A percentile compares a stretch with the other conserved stretches of the same genome.
Conservation (phyloP, 2,797 vertebrate species). For the Cirrhinus mrigala region DNA sequence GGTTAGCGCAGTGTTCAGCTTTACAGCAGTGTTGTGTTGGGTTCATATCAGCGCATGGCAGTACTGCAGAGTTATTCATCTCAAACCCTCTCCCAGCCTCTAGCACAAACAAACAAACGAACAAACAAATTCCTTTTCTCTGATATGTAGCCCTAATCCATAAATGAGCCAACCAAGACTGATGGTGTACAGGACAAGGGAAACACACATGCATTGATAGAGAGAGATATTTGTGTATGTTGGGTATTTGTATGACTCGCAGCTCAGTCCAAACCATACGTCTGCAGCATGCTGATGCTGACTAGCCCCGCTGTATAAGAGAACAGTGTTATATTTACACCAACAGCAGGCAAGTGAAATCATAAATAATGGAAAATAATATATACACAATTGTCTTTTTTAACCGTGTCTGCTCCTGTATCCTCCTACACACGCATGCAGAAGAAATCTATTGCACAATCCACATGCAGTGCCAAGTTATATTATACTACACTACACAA, state of each 20-base stretch:
- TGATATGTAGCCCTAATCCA: constrained; percentile 36
- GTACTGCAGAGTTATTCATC: constrained; percentile 45
- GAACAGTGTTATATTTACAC: constrained; percentile 28
- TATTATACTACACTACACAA: constrained; percentile 32
- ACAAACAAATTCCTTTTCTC: constrained; percentile 14
- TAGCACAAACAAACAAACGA: constrained; percentile 38
- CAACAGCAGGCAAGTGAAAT: constrained; percentile 27
- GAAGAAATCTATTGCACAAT: constrained; percentile 22
- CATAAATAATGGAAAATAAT: constrained; percentile 33
- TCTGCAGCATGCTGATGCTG: constrained; percentile 39
- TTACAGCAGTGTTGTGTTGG: constrained; percentile 38
- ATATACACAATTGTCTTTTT: constrained; percentile 31
- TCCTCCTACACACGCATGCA: constrained; percentile 26
- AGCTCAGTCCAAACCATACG: constrained; percentile 14
- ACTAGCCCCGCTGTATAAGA: constrained; percentile 8
- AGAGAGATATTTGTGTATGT: constrained; percentile 32
- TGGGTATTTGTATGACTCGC: constrained; percentile 36
- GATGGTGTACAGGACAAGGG: constrained; percentile 32
- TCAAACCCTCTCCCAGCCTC: constrained; percentile 27
- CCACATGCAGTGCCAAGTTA: constrained; percentile 21
- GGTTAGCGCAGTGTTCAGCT: constrained; percentile 16
- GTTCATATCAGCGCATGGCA: constrained; percentile 35
- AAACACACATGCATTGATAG: constrained; percentile 4
- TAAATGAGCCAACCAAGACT: constrained; percentile 43
- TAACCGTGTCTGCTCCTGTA: constrained; percentile 3